These are phyloP conservation scores for Meiosimyza decipiens DNA, from an alignment of 2,888 invertebrate species.

Conservation along the genomic window DNA sequence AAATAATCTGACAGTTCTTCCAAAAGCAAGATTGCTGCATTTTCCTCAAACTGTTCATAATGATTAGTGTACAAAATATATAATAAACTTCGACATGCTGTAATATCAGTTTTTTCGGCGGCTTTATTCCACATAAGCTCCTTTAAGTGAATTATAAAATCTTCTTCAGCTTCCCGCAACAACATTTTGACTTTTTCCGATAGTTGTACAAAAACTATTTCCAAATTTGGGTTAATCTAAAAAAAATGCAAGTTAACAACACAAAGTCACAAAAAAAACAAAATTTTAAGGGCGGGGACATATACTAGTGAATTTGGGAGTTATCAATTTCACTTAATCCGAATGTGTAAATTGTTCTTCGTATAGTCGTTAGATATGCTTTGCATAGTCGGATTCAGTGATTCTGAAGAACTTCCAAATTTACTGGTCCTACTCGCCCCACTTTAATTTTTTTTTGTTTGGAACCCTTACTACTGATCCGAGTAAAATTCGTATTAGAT, in stretches of 20 bases:
- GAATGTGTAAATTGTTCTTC: no score
- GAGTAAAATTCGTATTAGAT: no score
- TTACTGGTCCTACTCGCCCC: no score
- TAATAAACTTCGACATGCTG: constrained; percentile 53
- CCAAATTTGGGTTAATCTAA: constrained; percentile 39
- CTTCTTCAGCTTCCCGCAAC: constrained; percentile 52
- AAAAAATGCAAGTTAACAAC: not conserved
- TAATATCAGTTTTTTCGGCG: constrained; percentile 48
- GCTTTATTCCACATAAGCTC: constrained; percentile 53
- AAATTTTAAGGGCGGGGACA: no score
- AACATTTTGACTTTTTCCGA: constrained; percentile 54
- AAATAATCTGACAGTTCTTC: constrained; percentile 57
- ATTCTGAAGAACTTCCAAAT: no score
- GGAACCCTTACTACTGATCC: no score
- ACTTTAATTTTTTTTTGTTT: no score
- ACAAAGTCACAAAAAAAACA: no score
- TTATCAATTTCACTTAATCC: no score
- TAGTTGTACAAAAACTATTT: constrained; percentile 52
- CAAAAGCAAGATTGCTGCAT: constrained; percentile 54
- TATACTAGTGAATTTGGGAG: no score
- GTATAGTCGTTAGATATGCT: no score
- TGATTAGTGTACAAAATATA: constrained; percentile 51
- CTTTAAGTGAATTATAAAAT: constrained; percentile 51
- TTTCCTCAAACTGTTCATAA: constrained; percentile 60
- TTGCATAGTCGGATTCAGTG: no score